Conservation (phyloP, 2,113 vertebrate species). For the Cairina moschata region DNA sequence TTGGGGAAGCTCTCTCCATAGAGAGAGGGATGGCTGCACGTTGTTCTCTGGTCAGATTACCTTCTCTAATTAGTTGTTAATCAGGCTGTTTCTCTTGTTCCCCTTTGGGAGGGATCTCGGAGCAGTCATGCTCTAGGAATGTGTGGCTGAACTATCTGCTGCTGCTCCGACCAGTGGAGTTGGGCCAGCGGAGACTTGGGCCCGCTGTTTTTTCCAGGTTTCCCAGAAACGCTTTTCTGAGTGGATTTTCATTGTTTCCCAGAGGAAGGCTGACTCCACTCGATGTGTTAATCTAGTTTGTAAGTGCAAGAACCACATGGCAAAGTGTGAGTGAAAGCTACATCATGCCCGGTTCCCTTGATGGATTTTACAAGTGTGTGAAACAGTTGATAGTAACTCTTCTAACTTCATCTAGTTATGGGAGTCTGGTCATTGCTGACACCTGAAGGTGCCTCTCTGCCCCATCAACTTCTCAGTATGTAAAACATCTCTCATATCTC, state of each 20-base stretch:
- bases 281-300: not conserved
- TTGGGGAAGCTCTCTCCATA: not conserved
- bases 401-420: not conserved
- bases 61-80: conserved; percentile 42
- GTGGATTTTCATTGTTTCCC: conserved; percentile 4
- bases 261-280: not conserved
- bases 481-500: not conserved
- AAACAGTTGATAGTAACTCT: not conserved
- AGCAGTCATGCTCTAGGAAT: conserved; percentile 43
- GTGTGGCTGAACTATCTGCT: conserved; percentile 31
- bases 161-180: conserved; percentile 25
- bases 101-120: conserved; percentile 23
- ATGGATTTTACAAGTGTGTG: not conserved
- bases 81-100: conserved; percentile 18
- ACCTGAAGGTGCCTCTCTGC: not conserved
- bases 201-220: not conserved
- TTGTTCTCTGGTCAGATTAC: conserved; percentile 2
- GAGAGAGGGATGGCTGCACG: not conserved
- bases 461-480: not conserved
- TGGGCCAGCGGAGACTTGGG: conserved; percentile 23
- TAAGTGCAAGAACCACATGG: not conserved
- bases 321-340: not conserved
- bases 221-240: conserved; percentile 53
- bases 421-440: not conserved
- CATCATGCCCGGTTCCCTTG: not conserved